Evolutionary conservation across 2,888 invertebrate species (phyloP).

Genomic region (Hypsopygia costalis): DNA sequence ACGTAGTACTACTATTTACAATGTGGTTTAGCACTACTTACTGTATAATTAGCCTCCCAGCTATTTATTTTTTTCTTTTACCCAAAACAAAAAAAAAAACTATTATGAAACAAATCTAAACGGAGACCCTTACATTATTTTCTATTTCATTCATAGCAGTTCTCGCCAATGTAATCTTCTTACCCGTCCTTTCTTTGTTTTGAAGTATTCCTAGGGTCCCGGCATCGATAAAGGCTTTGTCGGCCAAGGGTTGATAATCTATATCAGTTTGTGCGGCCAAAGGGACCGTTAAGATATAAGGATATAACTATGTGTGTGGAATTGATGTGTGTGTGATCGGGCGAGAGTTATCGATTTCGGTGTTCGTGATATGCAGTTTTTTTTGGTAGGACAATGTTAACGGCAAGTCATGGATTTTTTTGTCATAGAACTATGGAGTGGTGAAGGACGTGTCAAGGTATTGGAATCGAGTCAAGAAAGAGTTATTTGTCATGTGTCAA

Average conservation of each 20-base stretch:
- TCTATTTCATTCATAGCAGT: slow-evolving; percentile 41
- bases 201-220: slow-evolving; percentile 52
- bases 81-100: slow-evolving; percentile 4
- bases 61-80: too few species aligned
- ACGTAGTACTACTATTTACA: too few species aligned
- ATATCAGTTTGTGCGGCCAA: slow-evolving; percentile 56
- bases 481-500: too few species aligned
- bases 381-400: not conserved
- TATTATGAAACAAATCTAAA: slow-evolving; percentile 11
- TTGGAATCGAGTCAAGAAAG: too few species aligned
- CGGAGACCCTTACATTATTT: slow-evolving; percentile 24
- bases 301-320: slow-evolving; percentile 16
- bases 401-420: not conserved
- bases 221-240: slow-evolving; percentile 50
- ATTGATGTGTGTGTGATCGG: slow-evolving; percentile 21
- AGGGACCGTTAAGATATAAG: slow-evolving; percentile 43
- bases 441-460: too few species aligned
- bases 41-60: not conserved
- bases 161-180: slow-evolving; percentile 54
- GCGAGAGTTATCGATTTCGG: not conserved
- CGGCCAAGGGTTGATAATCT: slow-evolving; percentile 62
- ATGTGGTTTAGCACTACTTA: too few species aligned
- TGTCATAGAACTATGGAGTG: too few species aligned
- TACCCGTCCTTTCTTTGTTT: slow-evolving; percentile 60
- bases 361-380: not conserved